Conservation (phyloP, 2,113 vertebrate species). For the Macaca fascicularis region DNA sequence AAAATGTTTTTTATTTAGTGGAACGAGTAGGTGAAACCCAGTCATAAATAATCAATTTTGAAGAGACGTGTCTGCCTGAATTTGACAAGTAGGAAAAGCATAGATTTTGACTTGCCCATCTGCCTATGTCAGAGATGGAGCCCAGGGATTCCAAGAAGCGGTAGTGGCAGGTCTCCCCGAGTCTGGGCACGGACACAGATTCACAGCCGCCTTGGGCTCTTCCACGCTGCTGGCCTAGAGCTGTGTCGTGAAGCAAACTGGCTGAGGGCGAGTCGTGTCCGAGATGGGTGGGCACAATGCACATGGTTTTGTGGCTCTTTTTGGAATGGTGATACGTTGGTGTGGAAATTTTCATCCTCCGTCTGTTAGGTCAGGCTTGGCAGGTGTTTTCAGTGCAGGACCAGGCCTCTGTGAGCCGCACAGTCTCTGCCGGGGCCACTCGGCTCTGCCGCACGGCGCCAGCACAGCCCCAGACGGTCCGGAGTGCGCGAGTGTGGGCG, state of each 20-base stretch:
- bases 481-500: accelerated
- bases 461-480: accelerated
- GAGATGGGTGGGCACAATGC: accelerated
- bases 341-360: background rate
- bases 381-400: background rate
- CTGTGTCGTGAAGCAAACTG: background rate
- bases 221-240: no score
- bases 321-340: background rate
- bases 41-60: no score
- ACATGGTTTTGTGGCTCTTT: accelerated
- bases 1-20: accelerated
- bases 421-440: background rate
- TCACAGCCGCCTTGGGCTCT: background rate
- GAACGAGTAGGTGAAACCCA: background rate
- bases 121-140: accelerated
- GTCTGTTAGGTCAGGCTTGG: accelerated
- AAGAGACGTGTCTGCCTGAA: no score
- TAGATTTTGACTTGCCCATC: background rate
- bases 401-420: accelerated
- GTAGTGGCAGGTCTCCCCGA: accelerated
- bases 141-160: accelerated
- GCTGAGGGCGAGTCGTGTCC: background rate
- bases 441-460: accelerated
- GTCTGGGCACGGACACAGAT: no score
- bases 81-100: background rate